Base-by-base conservation (phyloP, 2,113 vertebrate species). In the Macaca mulatta region DNA sequence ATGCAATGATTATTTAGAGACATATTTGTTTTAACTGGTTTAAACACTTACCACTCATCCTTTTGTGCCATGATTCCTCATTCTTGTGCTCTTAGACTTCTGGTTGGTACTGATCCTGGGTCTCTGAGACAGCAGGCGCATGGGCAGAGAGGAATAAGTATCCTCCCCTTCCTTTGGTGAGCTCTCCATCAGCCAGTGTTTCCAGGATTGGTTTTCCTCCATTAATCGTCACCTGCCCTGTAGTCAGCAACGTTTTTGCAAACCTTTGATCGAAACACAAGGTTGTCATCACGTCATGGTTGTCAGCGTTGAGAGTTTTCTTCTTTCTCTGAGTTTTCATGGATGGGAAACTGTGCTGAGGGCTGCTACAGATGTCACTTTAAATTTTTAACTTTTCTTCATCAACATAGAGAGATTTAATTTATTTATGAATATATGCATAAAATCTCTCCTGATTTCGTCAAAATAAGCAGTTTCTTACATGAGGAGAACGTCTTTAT, bases 401-500 rank as follows among this genome's bases (percentile, higher is more conserved):
- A 85, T 61, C 64, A 57, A 67, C 61, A 77, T 16, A 40, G 17
- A 61, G 23, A 86, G 35, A 35, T 27, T 45, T 38, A 50, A 72
- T 92, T 82, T 95, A 90, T 79, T 82, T 83, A 57, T 80, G 48
- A 92, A 92, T 88, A 55, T 48, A 59, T 80, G 18, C 35, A 23
- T 78, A 64, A n/a, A 8, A n/a, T 61, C 43, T 85, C 89, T 57
- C 48, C 83, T 75, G 77, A 95, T 91, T 88, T 74, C 55, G 48
- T 83, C 86, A 52, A 96, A 77, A 90, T 48, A 87, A 97, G 69
- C 38, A 59, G 38, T 85, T 93, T 90, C 80, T 78, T 80, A 48
- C 81, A 61, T 8, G 55, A 70, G 22, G 64, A 77, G 30, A 18
- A 48, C 45, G 40, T 43, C 55, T 22, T 92, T n/a, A 43, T 67